A percentile compares a stretch with the other conserved stretches of the same genome.
Evolutionary conservation across 2,888 invertebrate species (phyloP).

Genomic region (Diabrotica balteata): DNA sequence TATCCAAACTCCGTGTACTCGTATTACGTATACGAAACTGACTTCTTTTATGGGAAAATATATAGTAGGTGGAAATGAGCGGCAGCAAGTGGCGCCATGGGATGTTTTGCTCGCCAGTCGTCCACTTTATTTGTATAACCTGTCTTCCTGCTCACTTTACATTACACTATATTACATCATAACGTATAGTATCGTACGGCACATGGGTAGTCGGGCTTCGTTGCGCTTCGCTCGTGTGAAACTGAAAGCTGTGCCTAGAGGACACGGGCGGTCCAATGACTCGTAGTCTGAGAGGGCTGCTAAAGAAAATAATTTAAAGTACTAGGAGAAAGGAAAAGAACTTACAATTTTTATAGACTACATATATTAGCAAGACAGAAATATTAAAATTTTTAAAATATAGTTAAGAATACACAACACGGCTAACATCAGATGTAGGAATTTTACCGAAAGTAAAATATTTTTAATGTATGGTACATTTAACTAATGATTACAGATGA

Average conservation of each 20-base stretch:
- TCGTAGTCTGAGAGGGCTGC: too few species aligned
- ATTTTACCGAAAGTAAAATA: too few species aligned
- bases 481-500: too few species aligned
- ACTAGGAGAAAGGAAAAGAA: too few species aligned
- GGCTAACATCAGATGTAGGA: too few species aligned
- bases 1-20: not conserved
- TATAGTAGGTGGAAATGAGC: conserved; percentile 39
- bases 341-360: too few species aligned
- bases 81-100: conserved; percentile 40
- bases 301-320: not conserved
- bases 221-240: conserved; percentile 35
- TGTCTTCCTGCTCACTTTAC: conserved; percentile 39
- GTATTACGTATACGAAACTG: conserved; percentile 25
- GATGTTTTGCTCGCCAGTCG: conserved; percentile 35
- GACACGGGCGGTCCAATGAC: not conserved
- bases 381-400: too few species aligned
- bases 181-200: conserved; percentile 35
- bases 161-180: conserved; percentile 34
- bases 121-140: conserved; percentile 41
- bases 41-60: conserved; percentile 36
- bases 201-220: not conserved
- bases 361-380: too few species aligned
- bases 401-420: too few species aligned
- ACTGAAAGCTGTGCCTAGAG: not conserved
- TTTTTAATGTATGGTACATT: too few species aligned